A percentile compares a stretch with the other conserved stretches of the same genome.
phyloP scores from a whole-genome alignment of 2,797 vertebrate genomes.

The Avahi laniger region DNA sequence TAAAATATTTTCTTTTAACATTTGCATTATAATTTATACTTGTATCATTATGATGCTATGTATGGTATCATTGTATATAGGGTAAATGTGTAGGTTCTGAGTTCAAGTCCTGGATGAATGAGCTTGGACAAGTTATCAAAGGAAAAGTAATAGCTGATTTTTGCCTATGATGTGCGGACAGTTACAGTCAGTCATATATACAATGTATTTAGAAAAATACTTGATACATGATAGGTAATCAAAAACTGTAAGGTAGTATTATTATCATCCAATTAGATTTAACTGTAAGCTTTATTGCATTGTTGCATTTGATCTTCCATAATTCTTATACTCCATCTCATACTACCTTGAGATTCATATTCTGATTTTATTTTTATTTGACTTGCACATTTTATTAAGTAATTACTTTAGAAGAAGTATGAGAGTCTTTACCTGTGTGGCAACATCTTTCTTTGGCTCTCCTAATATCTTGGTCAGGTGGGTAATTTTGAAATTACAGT shows the following conservation, averaged over 20 bases:
- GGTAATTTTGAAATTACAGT: constrained; percentile 9
- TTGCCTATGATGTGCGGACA: background rate
- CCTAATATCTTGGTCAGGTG: background rate
- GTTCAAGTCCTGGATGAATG: background rate
- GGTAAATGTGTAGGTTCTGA: background rate
- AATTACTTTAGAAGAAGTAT: constrained; percentile 7
- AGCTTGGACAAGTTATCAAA: background rate
- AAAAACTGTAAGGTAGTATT: background rate
- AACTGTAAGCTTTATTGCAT: background rate
- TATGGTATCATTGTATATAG: background rate
- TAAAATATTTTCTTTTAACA: constrained; percentile 13
- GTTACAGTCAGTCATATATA: background rate
- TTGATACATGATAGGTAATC: background rate
- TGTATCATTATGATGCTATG: background rate
- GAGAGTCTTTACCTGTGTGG: background rate
- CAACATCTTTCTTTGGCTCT: background rate
- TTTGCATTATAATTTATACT: background rate
- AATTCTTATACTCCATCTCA: background rate
- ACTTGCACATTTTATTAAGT: background rate
- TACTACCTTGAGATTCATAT: background rate
- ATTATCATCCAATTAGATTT: background rate
- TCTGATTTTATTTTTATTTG: constrained; percentile 49
- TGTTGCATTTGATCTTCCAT: background rate
- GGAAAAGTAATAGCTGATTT: background rate
- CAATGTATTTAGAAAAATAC: background rate